Evolutionary conservation across 2,113 vertebrate genomes (phyloP), one percentile per base, ranked within the genome.

Genomic region (Clarias magur): DNA sequence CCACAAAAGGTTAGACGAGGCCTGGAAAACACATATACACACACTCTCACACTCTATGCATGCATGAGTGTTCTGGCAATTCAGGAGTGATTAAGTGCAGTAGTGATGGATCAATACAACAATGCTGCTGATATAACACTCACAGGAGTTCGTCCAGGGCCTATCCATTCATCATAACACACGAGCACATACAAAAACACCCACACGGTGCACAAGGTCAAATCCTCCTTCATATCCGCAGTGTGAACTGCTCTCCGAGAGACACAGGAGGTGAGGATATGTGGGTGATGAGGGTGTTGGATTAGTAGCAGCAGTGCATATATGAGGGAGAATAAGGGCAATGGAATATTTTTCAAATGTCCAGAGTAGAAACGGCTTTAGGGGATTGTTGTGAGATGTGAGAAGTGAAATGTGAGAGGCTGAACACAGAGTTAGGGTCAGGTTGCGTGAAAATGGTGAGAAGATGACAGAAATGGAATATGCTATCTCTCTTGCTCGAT

Each of bases 241-340:
- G 79, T 72, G 12, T 79, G 76, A 87, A 82, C 75, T 67, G 65
- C 81, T 84, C 75, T 83, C 54, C 63, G 62, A 63, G 21, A 57
- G 27, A 88, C 42, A 82, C 76, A 48, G 78, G 63, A 65, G 53
- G 80, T 83, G 76, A 85, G 83, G 56, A 72, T 85, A 85, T 81
- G 87, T 75, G 87, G 84, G 75, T 81, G 78, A 81, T 80, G 76
- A 72, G 23, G 82, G 72, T 84, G 54, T 75, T 62, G 38, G 48
- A 65, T 27, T 80, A 68, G 80, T 67, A 83, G 59, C 83, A 80
- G 85, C 84, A 85, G 67, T 63, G 62, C 85, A 80, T 30, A 23
- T 78, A 88, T 80, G 78, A 84, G 78, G 82, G 56, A 85, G 88
- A 91, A 90, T 91, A 91, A 65, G 90, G 91, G 91, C 83, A 83